Evolutionary conservation across 2,797 vertebrate genomes (phyloP).

Genomic region (Lutjanus campechanus): DNA sequence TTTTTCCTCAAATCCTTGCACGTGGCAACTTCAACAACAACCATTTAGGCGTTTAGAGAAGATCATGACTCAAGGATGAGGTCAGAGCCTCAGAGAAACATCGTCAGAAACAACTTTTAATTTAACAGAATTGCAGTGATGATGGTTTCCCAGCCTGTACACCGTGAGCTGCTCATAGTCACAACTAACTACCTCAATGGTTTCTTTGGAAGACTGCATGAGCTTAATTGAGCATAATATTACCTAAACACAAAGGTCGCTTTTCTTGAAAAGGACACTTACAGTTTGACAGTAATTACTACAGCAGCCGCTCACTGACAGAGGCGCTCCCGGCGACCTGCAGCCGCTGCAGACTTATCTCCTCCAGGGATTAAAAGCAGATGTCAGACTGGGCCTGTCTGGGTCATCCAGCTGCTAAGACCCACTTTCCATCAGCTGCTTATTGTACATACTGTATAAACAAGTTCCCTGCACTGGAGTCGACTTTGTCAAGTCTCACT

Average conservation of each 20-base stretch:
- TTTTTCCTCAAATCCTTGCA: neutral
- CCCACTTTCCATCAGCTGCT: slow-evolving; percentile 13
- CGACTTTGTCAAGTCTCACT: neutral
- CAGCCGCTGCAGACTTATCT: slow-evolving; percentile 7
- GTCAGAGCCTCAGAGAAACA: neutral
- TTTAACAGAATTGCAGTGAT: neutral
- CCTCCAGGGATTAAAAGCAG: slow-evolving; percentile 51
- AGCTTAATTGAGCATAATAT: slow-evolving; percentile 24
- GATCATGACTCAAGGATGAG: neutral
- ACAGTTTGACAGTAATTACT: slow-evolving; percentile 17
- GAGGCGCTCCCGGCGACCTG: slow-evolving; percentile 1
- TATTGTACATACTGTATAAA: neutral
- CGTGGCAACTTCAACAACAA: neutral
- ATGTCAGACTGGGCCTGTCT: slow-evolving; percentile 48
- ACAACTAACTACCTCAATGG: neutral
- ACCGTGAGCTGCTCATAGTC: neutral
- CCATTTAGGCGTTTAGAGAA: neutral
- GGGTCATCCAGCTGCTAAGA: slow-evolving; percentile 49
- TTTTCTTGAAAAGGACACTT: neutral
- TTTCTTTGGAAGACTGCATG: neutral
- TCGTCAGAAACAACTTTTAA: slow-evolving; percentile 5
- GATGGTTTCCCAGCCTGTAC: neutral
- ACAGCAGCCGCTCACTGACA: neutral
- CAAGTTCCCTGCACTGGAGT: neutral
- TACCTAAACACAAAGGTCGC: slow-evolving; percentile 3